Evolutionary conservation across 2,888 invertebrate genomes (phyloP), one percentile per base, ranked within the genome.

Genomic region (Xanthorhoe designata): DNA sequence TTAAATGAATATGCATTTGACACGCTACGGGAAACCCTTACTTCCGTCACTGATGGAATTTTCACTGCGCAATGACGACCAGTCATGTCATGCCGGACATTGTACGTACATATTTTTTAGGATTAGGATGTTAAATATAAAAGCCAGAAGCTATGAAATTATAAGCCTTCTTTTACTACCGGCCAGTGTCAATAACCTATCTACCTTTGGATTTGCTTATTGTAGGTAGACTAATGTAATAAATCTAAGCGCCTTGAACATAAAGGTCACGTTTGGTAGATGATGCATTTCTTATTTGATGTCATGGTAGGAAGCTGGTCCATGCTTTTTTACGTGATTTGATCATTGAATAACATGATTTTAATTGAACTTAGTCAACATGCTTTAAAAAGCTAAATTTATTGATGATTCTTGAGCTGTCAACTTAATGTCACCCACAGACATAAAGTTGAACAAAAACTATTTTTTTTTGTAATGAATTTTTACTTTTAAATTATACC

Each of bases 201-300:
- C n/a, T n/a, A n/a, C n/a, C n/a, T n/a, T n/a, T n/a, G n/a, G n/a
- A n/a, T n/a, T n/a, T n/a, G n/a, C n/a, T n/a, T n/a, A n/a, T n/a
- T n/a, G n/a, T n/a, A n/a, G n/a, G n/a, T n/a, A n/a, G n/a, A n/a
- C n/a, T n/a, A n/a, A n/a, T n/a, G n/a, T n/a, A 70, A 70, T 64
- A 72, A 69, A 72, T 68, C 64, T 38, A 62, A 65, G 55, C 66
- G 63, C 72, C 72, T 72, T 72, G 68, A 50, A 45, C 42, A n/a
- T 61, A 68, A 70, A 70, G 66, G 72, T 68, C 64, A 66, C 58
- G 56, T 61, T 70, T 67, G 45, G 61, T 35, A 51, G 24, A 61
- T 72, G 72, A 72, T 66, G 69, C 42, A 71, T 63, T 55, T 8
- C 51, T 60, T 59, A 65, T 67, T 63, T 50, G 19, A 64, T 52